Evolutionary conservation across 2,797 vertebrate genomes (phyloP).

Genomic region (Sphenopsis melanotis): DNA sequence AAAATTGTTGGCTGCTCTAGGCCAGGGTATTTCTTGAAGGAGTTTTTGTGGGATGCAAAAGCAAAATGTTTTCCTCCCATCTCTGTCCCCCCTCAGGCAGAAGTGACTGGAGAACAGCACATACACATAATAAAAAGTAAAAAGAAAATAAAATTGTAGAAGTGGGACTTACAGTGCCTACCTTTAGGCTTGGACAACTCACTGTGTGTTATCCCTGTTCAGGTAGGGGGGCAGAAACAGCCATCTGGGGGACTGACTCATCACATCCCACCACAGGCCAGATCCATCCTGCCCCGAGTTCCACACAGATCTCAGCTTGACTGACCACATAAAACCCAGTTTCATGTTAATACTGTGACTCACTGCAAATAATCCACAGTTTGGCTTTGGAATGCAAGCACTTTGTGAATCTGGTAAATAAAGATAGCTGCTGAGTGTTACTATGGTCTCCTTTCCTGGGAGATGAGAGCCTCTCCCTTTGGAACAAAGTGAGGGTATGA

Average conservation of each 20-base stretch:
- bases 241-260: background rate
- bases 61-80: background rate
- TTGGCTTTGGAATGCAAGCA: background rate
- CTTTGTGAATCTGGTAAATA: background rate
- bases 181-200: background rate
- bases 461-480: background rate
- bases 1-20: background rate
- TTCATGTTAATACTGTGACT: background rate
- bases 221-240: background rate
- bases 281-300: background rate
- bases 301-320: fast-evolving
- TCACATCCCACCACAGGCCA: background rate
- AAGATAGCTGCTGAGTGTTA: background rate
- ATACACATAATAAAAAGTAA: background rate
- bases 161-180: background rate
- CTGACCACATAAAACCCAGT: background rate
- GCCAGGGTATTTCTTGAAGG: background rate
- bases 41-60: background rate
- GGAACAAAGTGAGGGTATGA: background rate
- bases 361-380: background rate
- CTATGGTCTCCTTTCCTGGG: background rate
- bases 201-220: fast-evolving
- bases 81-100: background rate
- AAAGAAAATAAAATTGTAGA: background rate
- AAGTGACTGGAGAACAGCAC: background rate